A percentile compares a stretch with the other conserved stretches of the same genome.
phyloP scores from a whole-genome alignment of 2,888 invertebrate species.

The Noctua pronuba region DNA sequence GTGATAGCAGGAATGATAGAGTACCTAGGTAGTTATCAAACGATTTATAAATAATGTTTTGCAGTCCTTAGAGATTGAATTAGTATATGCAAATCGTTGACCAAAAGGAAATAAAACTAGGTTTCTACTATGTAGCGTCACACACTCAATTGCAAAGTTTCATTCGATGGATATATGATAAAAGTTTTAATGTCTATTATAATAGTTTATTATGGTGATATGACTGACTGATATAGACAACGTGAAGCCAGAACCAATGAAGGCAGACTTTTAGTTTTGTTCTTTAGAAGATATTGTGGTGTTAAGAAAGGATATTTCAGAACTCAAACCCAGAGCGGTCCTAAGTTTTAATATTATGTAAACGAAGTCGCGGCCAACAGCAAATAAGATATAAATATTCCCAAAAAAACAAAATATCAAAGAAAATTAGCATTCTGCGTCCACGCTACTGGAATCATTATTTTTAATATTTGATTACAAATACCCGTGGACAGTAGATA shows the following conservation, averaged over 20 bases:
- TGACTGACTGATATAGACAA: neutral
- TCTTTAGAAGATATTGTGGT: neutral
- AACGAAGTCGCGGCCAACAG: neutral
- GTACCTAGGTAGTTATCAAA: neutral
- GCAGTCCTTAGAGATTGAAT: neutral
- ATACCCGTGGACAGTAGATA: constrained; percentile 5
- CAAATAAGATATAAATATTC: neutral
- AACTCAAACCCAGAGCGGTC: neutral
- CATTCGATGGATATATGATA: neutral
- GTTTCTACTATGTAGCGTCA: too few relatives aligned
- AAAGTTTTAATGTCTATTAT: neutral
- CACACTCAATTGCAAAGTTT: neutral
- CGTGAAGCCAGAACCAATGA: neutral
- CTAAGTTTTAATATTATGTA: constrained; percentile 23
- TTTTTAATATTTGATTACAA: constrained; percentile 42
- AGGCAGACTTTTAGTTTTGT: neutral
- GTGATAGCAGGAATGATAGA: constrained; percentile 2
- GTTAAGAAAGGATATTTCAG: neutral
- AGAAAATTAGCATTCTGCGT: constrained; percentile 12
- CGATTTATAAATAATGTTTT: neutral
- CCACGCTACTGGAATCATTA: neutral
- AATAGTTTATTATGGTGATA: neutral
- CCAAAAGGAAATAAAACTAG: constrained; percentile 1
- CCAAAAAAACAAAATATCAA: constrained; percentile 15
- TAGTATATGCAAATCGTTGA: neutral